Conservation (phyloP, 1,140 invertebrate genomes). For the Orchestia grillus region DNA sequence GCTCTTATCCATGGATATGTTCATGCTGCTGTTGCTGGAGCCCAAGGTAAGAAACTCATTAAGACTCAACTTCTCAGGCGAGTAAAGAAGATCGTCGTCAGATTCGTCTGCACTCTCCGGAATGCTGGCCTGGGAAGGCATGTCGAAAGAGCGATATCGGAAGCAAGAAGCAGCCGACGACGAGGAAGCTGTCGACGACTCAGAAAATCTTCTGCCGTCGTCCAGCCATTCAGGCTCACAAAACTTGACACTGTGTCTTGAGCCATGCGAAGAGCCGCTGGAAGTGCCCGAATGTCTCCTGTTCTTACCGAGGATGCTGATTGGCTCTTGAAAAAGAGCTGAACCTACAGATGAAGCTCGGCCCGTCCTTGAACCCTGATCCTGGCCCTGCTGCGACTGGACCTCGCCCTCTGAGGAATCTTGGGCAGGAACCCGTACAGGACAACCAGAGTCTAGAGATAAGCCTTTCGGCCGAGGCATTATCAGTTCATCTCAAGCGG, state of each 20-base stretch:
- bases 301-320: constrained; percentile 65
- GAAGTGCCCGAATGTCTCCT: constrained; percentile 61
- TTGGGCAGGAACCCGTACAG: neutral
- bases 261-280: constrained; percentile 56
- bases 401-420: constrained; percentile 5
- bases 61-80: neutral
- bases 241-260: constrained; percentile 65
- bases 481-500: neutral
- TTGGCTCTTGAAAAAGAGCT: constrained; percentile 58
- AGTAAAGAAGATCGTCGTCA: constrained; percentile 31
- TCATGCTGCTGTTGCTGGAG: constrained; percentile 17
- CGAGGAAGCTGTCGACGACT: neutral
- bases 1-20: constrained; percentile 19
- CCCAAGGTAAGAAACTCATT: constrained; percentile 4
- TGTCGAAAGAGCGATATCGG: constrained; percentile 27
- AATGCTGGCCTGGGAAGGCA: constrained; percentile 41
- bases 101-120: constrained; percentile 15
- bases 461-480: constrained; percentile 38
- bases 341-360: constrained; percentile 21
- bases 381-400: neutral
- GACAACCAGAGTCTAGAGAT: constrained; percentile 28
- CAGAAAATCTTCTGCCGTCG: neutral
- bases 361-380: neutral
- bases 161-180: neutral
- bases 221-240: constrained; percentile 58